phyloP scores from a whole-genome alignment of 2,888 invertebrate genomes.

The Brenthis ino region DNA sequence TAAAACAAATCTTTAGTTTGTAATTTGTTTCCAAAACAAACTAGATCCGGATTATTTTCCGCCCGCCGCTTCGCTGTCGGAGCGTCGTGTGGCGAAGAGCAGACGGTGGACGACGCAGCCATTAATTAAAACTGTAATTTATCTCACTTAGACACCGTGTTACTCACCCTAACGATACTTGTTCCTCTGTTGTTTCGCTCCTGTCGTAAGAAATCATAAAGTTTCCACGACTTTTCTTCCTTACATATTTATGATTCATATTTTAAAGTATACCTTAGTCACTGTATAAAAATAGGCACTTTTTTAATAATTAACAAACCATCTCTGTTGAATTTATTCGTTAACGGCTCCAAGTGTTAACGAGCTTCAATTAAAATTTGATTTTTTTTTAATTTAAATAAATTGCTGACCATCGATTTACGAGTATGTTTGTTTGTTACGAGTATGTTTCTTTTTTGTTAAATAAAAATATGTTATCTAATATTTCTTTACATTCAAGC shows the following conservation, averaged over 20 bases:
- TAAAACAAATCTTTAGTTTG: constrained; percentile 2
- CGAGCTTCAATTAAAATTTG: too few species aligned
- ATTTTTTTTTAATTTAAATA: too few species aligned
- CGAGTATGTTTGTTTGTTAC: too few species aligned
- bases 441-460: too few species aligned
- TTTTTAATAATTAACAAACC: background rate
- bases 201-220: constrained; percentile 26
- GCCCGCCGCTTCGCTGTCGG: constrained; percentile 21
- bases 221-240: constrained; percentile 12
- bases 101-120: constrained; percentile 30
- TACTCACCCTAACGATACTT: constrained; percentile 37
- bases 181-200: constrained; percentile 33
- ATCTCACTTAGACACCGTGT: constrained; percentile 37
- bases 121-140: constrained; percentile 43
- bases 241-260: constrained; percentile 14
- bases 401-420: too few species aligned
- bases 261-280: background rate
- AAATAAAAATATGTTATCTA: too few species aligned
- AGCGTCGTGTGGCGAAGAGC: constrained; percentile 9
- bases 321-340: too few species aligned
- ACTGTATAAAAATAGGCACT: background rate
- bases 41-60: constrained; percentile 12
- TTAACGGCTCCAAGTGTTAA: too few species aligned
- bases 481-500: too few species aligned
- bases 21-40: constrained; percentile 32